phyloP scores from a whole-genome alignment of 2,888 invertebrate species.

The Liopterus haemorrhoidalis region DNA sequence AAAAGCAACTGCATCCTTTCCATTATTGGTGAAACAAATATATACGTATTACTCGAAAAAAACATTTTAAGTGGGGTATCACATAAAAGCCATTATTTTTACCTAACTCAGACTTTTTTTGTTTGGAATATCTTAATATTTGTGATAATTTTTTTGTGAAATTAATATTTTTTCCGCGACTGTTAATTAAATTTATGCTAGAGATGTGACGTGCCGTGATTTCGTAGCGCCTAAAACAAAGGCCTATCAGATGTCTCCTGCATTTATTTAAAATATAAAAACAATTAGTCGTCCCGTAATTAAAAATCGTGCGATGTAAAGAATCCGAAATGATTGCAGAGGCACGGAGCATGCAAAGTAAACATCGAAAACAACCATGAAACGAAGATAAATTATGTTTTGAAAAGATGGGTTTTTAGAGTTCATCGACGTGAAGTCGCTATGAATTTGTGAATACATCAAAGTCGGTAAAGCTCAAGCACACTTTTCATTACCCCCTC shows the following conservation, averaged over 20 bases:
- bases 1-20: no score
- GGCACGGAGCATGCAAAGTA: constrained; percentile 38
- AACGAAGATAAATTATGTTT: constrained; percentile 47
- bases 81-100: no score
- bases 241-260: constrained; percentile 12
- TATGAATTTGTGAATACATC: constrained; percentile 48
- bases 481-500: constrained; percentile 45
- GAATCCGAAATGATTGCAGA: constrained; percentile 36
- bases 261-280: constrained; percentile 22
- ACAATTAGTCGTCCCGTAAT: constrained; percentile 21
- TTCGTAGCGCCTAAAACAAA: neutral
- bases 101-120: no score
- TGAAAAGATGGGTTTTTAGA: constrained; percentile 47
- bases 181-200: no score
- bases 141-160: no score
- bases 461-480: constrained; percentile 45
- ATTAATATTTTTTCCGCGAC: no score
- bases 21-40: no score
- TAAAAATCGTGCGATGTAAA: constrained; percentile 18
- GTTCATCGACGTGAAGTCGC: constrained; percentile 47
- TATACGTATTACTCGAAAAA: no score
- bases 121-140: no score
- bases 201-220: constrained; percentile 3
- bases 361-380: constrained; percentile 44
- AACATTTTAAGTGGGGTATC: no score